A percentile compares a stretch with the other conserved stretches of the same genome.
Evolutionary conservation across 2,113 vertebrate genomes (phyloP).

Genomic region (Lota lota): DNA sequence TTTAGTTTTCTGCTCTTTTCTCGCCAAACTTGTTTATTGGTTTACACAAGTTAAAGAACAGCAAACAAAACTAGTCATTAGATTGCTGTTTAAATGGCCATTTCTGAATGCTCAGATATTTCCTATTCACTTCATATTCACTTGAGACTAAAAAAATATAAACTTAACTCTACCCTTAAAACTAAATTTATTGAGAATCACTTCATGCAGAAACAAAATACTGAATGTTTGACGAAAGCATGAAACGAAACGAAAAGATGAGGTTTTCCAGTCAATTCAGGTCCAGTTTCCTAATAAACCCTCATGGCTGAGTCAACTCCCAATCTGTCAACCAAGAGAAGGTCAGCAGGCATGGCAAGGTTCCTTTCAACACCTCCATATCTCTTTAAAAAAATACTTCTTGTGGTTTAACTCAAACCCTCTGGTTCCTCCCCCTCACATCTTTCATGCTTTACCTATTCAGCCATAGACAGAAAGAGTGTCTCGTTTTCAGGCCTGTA

Average conservation of each 20-base stretch:
- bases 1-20: no score
- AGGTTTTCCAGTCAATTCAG: not conserved
- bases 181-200: not conserved
- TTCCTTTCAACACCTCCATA: no score
- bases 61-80: no score
- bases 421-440: not conserved
- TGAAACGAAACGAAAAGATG: not conserved
- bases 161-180: not conserved
- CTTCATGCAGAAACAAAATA: not conserved
- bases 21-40: no score
- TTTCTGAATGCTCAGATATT: no score
- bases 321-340: not conserved
- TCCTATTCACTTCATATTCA: no score
- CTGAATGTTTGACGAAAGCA: not conserved
- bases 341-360: not conserved
- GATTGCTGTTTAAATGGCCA: no score
- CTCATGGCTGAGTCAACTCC: not conserved
- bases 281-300: constrained; percentile 10
- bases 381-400: not conserved
- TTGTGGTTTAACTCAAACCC: not conserved
- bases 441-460: not conserved
- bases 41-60: no score
- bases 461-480: not conserved
- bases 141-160: no score
- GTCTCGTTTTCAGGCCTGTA: not conserved